Conservation (phyloP, 2,888 invertebrate genomes). For the Diploptera punctata region DNA sequence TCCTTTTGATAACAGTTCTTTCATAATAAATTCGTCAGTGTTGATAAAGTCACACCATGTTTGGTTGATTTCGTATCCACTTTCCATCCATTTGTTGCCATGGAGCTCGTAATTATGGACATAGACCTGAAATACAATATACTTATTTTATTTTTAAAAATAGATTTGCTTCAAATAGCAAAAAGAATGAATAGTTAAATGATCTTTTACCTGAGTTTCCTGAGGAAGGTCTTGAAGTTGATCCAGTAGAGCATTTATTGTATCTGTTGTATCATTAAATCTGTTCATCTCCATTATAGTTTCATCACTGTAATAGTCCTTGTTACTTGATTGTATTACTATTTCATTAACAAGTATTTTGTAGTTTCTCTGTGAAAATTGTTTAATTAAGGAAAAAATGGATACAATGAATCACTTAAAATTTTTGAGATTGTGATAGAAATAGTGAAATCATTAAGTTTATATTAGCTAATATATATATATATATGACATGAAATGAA, state of each 20-base stretch:
- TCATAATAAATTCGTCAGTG: neutral
- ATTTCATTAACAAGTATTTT: neutral
- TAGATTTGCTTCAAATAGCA: constrained; percentile 41
- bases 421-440: no score
- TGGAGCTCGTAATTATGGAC: neutral
- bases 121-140: neutral
- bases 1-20: neutral
- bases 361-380: constrained; percentile 4
- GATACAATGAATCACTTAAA: no score
- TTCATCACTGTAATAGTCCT: neutral
- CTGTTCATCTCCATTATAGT: neutral
- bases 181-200: neutral
- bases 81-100: neutral
- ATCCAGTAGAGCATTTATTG: constrained; percentile 3
- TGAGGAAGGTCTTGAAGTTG: neutral
- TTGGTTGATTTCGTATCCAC: neutral
- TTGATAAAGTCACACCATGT: constrained; percentile 1
- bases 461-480: no score
- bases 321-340: neutral
- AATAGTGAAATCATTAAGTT: no score
- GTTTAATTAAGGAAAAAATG: no score
- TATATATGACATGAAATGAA: no score
- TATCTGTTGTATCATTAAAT: neutral
- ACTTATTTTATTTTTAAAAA: neutral
- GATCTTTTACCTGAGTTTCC: neutral